These are phyloP conservation scores for Drosophila busckii DNA, from an alignment of 1,140 invertebrate species.

Conservation along the genomic window DNA sequence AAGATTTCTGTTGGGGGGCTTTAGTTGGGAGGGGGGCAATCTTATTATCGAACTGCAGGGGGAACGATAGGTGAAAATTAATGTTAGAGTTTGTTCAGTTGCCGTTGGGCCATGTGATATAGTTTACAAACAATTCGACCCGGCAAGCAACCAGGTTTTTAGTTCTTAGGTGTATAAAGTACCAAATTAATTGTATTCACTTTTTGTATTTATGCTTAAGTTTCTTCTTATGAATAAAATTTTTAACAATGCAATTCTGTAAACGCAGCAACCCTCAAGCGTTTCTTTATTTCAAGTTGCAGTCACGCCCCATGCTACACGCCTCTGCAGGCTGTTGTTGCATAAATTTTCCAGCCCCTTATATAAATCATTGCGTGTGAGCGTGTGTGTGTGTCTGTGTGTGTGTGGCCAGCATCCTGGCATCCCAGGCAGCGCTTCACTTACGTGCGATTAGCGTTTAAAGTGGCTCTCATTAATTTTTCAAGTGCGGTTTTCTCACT, in stretches of 20 bases:
- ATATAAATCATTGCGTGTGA: background rate
- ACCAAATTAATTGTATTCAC: slow-evolving; percentile 36
- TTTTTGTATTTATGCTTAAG: slow-evolving; percentile 43
- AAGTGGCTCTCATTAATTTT: slow-evolving; percentile 72
- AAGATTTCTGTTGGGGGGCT: background rate
- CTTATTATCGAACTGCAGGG: slow-evolving; percentile 62
- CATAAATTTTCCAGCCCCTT: slow-evolving; percentile 15
- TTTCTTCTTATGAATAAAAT: slow-evolving; percentile 44
- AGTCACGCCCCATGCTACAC: no score
- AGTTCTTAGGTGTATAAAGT: slow-evolving; percentile 24
- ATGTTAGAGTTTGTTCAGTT: slow-evolving; percentile 36
- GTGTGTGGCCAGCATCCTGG: slow-evolving; percentile 14
- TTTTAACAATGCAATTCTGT: slow-evolving; percentile 46
- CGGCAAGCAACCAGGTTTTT: slow-evolving; percentile 15
- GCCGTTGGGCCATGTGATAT: slow-evolving; percentile 53
- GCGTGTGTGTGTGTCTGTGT: background rate
- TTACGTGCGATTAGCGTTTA: slow-evolving; percentile 72
- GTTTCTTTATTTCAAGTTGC: slow-evolving; percentile 8
- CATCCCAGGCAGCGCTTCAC: slow-evolving; percentile 40
- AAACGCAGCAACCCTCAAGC: slow-evolving; percentile 49
- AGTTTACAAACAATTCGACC: slow-evolving; percentile 35
- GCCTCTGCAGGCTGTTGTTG: slow-evolving; percentile 11
- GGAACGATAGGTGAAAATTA: slow-evolving; percentile 69
- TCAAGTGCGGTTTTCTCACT: slow-evolving; percentile 60
- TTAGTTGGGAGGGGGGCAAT: slow-evolving; percentile 5